Conservation (phyloP, 1,140 invertebrate species). For the Limonius californicus region DNA sequence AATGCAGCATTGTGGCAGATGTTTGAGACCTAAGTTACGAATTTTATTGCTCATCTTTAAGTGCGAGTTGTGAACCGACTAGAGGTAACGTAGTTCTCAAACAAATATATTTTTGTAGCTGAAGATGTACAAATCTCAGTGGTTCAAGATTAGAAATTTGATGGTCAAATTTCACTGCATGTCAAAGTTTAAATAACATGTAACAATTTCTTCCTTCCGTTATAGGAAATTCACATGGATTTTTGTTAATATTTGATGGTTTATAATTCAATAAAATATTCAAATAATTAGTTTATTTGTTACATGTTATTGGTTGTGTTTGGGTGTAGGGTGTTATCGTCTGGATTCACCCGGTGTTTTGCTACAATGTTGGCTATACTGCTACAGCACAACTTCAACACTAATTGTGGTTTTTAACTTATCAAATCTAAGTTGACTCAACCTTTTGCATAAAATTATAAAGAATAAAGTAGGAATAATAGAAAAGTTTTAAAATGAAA, state of each 20-base stretch:
- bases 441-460: background rate
- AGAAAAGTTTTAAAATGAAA: no score
- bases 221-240: no score
- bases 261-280: no score
- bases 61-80: background rate
- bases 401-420: slow-evolving; percentile 27
- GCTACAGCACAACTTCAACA: slow-evolving; percentile 45
- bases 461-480: background rate
- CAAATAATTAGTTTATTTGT: no score
- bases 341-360: slow-evolving; percentile 45
- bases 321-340: slow-evolving; percentile 41
- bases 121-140: slow-evolving; percentile 46
- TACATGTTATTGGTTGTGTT: slow-evolving; percentile 32
- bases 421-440: background rate
- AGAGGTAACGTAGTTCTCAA: background rate
- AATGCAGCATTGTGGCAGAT: slow-evolving; percentile 16
- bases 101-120: slow-evolving; percentile 37
- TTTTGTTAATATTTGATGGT: no score
- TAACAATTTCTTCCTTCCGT: no score
- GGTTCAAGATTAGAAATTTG: slow-evolving; percentile 46
- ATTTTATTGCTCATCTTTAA: no score
- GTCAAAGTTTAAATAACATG: slow-evolving; percentile 43
- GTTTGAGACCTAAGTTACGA: slow-evolving; percentile 2
- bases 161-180: slow-evolving; percentile 46
- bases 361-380: slow-evolving; percentile 42